Evolutionary conservation across 2,888 invertebrate genomes (phyloP).

Genomic region (Teleiodes luculella): DNA sequence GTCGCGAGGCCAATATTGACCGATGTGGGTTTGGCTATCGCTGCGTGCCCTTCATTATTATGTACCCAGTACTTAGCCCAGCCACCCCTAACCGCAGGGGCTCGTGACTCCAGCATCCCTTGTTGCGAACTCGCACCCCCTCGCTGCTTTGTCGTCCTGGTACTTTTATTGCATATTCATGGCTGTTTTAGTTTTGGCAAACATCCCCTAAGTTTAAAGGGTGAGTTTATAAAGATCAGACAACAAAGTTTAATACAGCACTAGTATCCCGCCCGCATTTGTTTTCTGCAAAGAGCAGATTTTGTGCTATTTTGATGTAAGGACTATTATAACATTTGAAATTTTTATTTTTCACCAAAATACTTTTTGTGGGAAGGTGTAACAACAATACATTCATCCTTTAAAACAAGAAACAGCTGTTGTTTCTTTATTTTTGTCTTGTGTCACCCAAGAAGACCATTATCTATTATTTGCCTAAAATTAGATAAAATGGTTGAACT

Average conservation of each 20-base stretch:
- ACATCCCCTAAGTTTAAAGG: conserved; percentile 21
- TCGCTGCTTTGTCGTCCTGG: conserved; percentile 55
- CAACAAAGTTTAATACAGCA: no score
- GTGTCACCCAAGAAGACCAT: no score
- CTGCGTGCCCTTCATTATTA: not conserved
- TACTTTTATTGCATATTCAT: conserved; percentile 76
- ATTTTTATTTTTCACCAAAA: no score
- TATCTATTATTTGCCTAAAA: no score
- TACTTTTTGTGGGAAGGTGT: no score
- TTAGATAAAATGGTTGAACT: no score
- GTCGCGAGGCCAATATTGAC: not conserved
- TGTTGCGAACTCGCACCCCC: conserved; percentile 59
- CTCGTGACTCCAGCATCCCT: conserved; percentile 55
- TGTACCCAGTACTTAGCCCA: conserved; percentile 2
- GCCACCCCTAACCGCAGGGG: conserved; percentile 58
- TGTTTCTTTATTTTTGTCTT: no score
- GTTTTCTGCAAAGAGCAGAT: no score
- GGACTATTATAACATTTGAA: no score
- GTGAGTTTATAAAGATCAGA: not conserved
- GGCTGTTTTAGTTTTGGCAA: conserved; percentile 59
- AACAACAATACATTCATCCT: no score
- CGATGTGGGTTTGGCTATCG: not conserved
- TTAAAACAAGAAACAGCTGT: no score
- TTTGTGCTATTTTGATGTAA: no score
- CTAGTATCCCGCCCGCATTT: not conserved